These are phyloP conservation scores for Dipodomys merriami DNA, from an alignment of 2,113 vertebrate genomes.

Conservation along the genomic window DNA sequence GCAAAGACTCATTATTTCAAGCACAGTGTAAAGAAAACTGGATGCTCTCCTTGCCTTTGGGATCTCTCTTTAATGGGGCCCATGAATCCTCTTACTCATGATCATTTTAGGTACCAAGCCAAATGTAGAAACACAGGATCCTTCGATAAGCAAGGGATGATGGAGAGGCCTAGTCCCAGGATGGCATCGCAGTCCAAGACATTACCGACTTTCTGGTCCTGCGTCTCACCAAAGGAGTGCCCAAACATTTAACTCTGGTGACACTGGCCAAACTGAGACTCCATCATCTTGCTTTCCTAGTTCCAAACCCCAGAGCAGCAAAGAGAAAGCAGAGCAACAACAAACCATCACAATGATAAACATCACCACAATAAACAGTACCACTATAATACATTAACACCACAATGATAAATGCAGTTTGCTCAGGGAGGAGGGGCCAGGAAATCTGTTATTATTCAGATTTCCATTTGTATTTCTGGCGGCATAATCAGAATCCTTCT, in stretches of 20 bases:
- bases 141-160: not conserved
- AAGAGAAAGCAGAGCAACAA: not conserved
- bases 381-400: not conserved
- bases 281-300: not conserved
- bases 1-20: not conserved
- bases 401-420: not conserved
- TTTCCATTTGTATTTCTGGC: conserved; percentile 69
- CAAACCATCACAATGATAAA: not conserved
- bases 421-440: not conserved
- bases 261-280: not conserved
- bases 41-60: not conserved
- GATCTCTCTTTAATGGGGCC: not conserved
- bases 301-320: not conserved
- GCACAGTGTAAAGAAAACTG: not conserved
- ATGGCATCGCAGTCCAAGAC: not conserved
- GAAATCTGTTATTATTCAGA: conserved; percentile 21
- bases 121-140: not conserved
- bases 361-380: not conserved
- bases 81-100: not conserved
- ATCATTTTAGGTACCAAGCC: not conserved
- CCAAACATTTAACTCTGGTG: not conserved
- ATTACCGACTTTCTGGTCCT: not conserved
- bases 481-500: conserved; percentile 68
- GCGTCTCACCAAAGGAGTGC: not conserved
- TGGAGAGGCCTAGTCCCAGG: not conserved